A percentile compares a stretch with the other conserved stretches of the same genome.
Evolutionary conservation across 2,888 invertebrate species (phyloP).

Genomic region (Creontiades dilutus): DNA sequence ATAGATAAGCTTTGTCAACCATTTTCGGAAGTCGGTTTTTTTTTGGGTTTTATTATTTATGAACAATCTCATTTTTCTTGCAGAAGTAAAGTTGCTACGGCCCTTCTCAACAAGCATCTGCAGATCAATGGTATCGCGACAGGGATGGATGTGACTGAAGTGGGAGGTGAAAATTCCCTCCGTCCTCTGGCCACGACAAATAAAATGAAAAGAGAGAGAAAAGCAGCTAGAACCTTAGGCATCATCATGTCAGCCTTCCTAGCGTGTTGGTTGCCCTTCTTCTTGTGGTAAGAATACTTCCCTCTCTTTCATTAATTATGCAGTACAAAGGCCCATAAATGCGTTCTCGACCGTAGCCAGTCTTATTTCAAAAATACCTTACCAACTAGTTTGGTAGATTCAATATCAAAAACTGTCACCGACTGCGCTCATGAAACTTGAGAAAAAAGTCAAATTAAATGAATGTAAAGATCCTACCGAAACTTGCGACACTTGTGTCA

Average conservation of each 20-base stretch:
- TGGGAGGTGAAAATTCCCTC: conserved; percentile 78
- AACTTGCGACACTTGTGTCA: too few species aligned
- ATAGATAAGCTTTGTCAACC: too few species aligned
- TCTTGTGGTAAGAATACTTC: conserved; percentile 86
- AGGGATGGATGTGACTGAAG: conserved; percentile 74
- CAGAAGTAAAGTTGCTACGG: conserved; percentile 93
- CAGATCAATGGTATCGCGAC: conserved; percentile 92
- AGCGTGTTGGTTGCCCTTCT: conserved; percentile 97
- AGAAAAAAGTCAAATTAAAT: too few species aligned
- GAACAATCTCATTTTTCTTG: conserved; percentile 76
- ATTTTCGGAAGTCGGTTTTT: too few species aligned
- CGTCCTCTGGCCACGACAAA: conserved; percentile 87
- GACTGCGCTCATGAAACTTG: too few species aligned
- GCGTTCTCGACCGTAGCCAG: too few species aligned
- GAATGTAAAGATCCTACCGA: too few species aligned
- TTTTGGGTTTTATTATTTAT: too few species aligned
- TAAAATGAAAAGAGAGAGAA: conserved; percentile 93
- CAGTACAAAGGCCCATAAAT: neutral
- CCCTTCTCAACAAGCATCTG: conserved; percentile 91
- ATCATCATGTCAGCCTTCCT: conserved; percentile 98
- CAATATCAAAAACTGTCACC: too few species aligned
- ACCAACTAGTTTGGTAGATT: too few species aligned
- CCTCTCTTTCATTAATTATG: neutral
- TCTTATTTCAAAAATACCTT: too few species aligned
- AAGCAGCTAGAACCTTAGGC: conserved; percentile 95